Base-by-base conservation (phyloP, 2,113 vertebrate genomes). In the Spea bombifrons region DNA sequence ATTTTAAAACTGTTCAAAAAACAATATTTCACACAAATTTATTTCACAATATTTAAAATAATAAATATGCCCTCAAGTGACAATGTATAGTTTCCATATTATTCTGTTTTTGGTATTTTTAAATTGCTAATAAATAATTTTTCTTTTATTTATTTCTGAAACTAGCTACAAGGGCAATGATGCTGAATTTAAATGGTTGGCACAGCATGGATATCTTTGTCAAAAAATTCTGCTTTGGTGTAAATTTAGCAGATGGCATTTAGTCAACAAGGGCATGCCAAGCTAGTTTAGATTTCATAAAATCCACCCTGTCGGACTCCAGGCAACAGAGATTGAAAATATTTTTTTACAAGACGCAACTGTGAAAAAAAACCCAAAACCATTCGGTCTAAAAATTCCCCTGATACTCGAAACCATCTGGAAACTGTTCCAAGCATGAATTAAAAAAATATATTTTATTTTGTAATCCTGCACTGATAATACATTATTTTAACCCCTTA, bases 171-270 rank as follows among this genome's bases (percentile, higher is more conserved):
- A 5, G n/a, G 70, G 67, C 66, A 53, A 70, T 69, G 45, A 16
- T 15, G 68, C 55, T 77, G 66, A 77, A 69, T 50, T 49, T 61
- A 77, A 70, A 77, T 59, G 75, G 75, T 70, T 63, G 75, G 53
- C 75, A 77, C 75, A 77, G 55, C 75, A 52, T 68, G 75, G 46
- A n/a, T 30, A 61, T 69, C 66, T 77, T 70, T 77, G n/a, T n/a
- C n/a, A 30, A 30, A 63, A 70, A 76, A 69, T 77, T 77, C 67
- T 13, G 75, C 57, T 77, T 69, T 63, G 66, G 75, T 69, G 46
- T 63, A 63, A 63, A 66, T 70, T 77, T 70, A 77, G 67, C 75
- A 77, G 75, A 77, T 77, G 75, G 75, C 75, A 61, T 55, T 53
- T n/a, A 17, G 55, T 70, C 75, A 77, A 53, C 10, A 8, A 76